Base-by-base conservation (phyloP, 2,888 invertebrate genomes). In the Spodoptera littoralis region DNA sequence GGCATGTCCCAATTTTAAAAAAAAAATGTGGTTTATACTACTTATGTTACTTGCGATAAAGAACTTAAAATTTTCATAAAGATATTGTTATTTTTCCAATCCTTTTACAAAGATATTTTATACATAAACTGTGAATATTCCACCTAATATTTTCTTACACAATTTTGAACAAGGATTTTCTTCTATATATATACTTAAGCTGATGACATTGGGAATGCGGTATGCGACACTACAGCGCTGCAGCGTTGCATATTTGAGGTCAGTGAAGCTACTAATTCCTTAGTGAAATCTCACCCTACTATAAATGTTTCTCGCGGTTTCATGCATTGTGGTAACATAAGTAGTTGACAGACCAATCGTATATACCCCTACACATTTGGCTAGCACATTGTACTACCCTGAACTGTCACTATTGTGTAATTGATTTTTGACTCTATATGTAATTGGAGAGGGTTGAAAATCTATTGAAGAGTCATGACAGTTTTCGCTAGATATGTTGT, bases 271-370 rank as follows among this genome's bases (percentile, higher is more conserved):
- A 24, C 55, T 59, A 70, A 70, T 71, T 52, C 65, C 55, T 55
- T 27, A 46, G 45, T 48, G 51, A 60, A 71, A 60, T 65, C 48
- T 41, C 45, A 43, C 24, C 5, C 46, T 36, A 71, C 51, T 47
- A 60, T 53, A 71, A 66, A 18, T 53, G 56, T 51, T 56, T 27
- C 66, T 43, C 4, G 47, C 45, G 51, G 22, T 46, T 45, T 42
- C 44, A 47, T 56, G 55, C 52, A 4, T 41, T 65, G 54, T 48
- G 47, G 60, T 44, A 44, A 61, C 70, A 61, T 49, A 22, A 71
- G 43, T 47, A 52, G 55, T 71, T 71, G 72, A 66, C 66, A 66
- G 43, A 47, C 72, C 66, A 61, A 70, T 66, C 65, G 56, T 46
- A 61, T n/a, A 66, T 66, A 56, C 53, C 61, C 27, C 30, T 66